Percentiles rank a stretch among this genome's conserved stretches.
phyloP scores from a whole-genome alignment of 2,888 invertebrate genomes.

The Phasia obesa region DNA sequence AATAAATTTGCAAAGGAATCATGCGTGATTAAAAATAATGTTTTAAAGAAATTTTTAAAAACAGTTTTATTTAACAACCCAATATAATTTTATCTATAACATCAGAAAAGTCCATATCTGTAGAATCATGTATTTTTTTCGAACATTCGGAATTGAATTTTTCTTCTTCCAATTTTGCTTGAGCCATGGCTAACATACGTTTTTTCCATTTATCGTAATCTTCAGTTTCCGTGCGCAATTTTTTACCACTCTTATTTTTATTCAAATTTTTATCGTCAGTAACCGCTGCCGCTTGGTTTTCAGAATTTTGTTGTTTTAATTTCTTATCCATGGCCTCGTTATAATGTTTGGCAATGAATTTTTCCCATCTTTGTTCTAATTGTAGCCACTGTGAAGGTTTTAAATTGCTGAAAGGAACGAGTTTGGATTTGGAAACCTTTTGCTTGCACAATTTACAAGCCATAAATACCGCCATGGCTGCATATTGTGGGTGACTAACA shows the following conservation, averaged over 20 bases:
- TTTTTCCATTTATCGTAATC: conserved; percentile 86
- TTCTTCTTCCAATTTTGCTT: conserved; percentile 81
- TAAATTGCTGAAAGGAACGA: conserved; percentile 84
- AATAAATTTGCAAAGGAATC: too few relatives aligned
- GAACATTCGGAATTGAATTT: neutral
- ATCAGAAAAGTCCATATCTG: conserved; percentile 37
- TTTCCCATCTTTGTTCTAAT: conserved; percentile 85
- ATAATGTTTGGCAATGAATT: conserved; percentile 78
- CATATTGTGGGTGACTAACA: conserved; percentile 86
- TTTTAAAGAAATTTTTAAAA: neutral
- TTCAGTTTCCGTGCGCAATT: conserved; percentile 80
- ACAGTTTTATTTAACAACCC: conserved; percentile 39
- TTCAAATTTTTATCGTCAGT: conserved; percentile 51
- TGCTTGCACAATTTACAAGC: conserved; percentile 85
- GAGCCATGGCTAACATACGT: conserved; percentile 83
- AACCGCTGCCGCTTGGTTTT: neutral
- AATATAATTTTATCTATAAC: conserved; percentile 65
- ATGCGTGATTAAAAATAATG: too few relatives aligned
- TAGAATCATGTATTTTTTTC: neutral
- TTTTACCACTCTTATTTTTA: conserved; percentile 6
- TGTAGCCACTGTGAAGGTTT: conserved; percentile 86
- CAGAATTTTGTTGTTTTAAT: conserved; percentile 29
- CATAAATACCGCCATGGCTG: conserved; percentile 86
- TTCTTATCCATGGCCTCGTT: conserved; percentile 72
- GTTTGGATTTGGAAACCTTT: conserved; percentile 84